Base-by-base conservation (phyloP, 2,113 vertebrate species). In the Labrus mixtus region DNA sequence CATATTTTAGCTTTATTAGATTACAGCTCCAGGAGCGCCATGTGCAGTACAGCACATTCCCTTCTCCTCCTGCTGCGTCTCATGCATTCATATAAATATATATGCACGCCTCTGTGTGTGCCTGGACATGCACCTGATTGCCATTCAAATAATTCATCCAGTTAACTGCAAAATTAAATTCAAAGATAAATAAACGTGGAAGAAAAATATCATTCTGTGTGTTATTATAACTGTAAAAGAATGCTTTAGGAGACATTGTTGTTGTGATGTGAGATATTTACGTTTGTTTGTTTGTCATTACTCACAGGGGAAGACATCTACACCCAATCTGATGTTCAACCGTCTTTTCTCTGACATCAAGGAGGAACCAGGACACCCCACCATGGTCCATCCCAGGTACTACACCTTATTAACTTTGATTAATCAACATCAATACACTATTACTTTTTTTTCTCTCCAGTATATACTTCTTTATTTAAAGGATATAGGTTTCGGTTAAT, bases 281-380 rank as follows among this genome's bases (percentile, higher is more conserved):
- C 77, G 39, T 53, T 25, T 73, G 59, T 71, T 45, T 70, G 36
- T 75, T 69, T 81, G 22, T 36, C 19, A 5, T 45, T 65, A 72
- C 83, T 74, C 88, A 23, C 89, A 98, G 97, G 92, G 89, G 74
- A 96, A 97, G 85, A 66, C 93, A 33, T 81, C 94, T 72, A 90
- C 95, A 50, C 93, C 96, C 53, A 91, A 92, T 59, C 78, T 97
- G 90, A 93, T 95, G 67, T 95, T 98, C 68, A 92, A 94, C 0
- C 95, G 95, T 33, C 96, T 98, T 93, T 98, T 97, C 89, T 94
- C 96, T n/a, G 95, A 97, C 79, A 96, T 99, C 92, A 99, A 99
- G 90, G 97, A 98, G 92, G 97, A 99, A 94, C 95, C 95, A 79
- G 97, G 95, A 92, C 93, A 94, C 73, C 92, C 94, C 61, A 93